Conservation (phyloP, 2,888 invertebrate species). For the Siphlonurus alternatus region DNA sequence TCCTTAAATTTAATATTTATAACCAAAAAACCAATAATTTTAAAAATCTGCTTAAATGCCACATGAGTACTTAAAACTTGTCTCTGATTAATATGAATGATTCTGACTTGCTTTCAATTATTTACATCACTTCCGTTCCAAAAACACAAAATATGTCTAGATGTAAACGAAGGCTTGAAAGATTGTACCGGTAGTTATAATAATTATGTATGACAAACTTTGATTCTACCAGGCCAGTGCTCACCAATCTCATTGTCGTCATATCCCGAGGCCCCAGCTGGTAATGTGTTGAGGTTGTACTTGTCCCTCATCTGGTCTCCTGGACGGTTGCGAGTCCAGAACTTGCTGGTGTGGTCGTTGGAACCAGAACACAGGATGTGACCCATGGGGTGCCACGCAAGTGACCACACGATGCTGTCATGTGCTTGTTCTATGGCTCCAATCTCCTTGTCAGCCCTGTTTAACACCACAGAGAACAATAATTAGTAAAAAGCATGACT, state of each 20-base stretch:
- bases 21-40: too few relatives aligned
- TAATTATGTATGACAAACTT: not conserved
- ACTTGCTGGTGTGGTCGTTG: slow-evolving; percentile 98
- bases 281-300: slow-evolving; percentile 85
- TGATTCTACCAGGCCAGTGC: not conserved
- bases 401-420: slow-evolving; percentile 97
- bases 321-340: slow-evolving; percentile 98
- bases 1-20: too few relatives aligned
- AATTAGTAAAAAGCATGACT: too few relatives aligned
- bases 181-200: too few relatives aligned
- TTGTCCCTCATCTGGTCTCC: slow-evolving; percentile 98
- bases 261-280: slow-evolving; percentile 56
- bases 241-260: slow-evolving; percentile 52
- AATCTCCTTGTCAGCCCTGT: slow-evolving; percentile 89
- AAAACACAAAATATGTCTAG: too few relatives aligned
- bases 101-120: too few relatives aligned
- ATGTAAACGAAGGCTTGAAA: too few relatives aligned
- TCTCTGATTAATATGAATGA: too few relatives aligned
- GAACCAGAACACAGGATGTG: slow-evolving; percentile 98
- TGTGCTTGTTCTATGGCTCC: slow-evolving; percentile 97
- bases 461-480: too few relatives aligned
- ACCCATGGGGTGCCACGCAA: slow-evolving; percentile 95
- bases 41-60: too few relatives aligned
- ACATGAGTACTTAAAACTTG: too few relatives aligned
- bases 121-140: too few relatives aligned